Conservation (phyloP, 2,888 invertebrate species). For the Temnothorax rugatulus region DNA sequence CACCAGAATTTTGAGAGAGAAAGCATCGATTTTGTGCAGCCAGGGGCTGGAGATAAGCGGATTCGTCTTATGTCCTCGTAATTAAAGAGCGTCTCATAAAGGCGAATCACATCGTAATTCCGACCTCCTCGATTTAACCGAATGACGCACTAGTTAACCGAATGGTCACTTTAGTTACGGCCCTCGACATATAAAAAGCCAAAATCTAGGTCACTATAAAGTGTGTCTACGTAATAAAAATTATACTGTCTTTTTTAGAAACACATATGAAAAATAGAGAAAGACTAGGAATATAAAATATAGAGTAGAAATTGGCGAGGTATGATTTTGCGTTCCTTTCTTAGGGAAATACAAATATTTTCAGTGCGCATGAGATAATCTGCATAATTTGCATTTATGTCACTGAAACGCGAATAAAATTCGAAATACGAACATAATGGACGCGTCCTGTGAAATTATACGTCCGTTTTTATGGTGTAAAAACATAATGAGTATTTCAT, state of each 20-base stretch:
- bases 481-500: background rate
- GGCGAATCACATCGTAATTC: constrained; percentile 54
- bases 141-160: constrained; percentile 40
- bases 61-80: constrained; percentile 36
- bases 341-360: background rate
- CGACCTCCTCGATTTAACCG: constrained; percentile 32
- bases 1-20: background rate
- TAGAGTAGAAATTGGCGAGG: background rate
- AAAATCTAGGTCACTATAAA: constrained; percentile 6
- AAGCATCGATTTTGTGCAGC: background rate
- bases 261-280: background rate
- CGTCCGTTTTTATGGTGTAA: background rate
- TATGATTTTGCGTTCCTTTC: background rate
- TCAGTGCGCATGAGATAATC: background rate
- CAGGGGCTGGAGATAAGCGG: background rate
- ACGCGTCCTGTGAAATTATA: background rate
- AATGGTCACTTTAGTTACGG: constrained; percentile 41
- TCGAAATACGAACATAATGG: background rate
- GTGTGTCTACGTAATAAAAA: background rate
- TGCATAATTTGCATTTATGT: constrained; percentile 11
- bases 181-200: background rate
- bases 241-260: background rate
- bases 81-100: constrained; percentile 66
- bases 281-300: background rate
- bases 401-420: background rate